Base-by-base conservation (phyloP, 2,888 invertebrate species). In the Lepidocyrtinus sp. region DNA sequence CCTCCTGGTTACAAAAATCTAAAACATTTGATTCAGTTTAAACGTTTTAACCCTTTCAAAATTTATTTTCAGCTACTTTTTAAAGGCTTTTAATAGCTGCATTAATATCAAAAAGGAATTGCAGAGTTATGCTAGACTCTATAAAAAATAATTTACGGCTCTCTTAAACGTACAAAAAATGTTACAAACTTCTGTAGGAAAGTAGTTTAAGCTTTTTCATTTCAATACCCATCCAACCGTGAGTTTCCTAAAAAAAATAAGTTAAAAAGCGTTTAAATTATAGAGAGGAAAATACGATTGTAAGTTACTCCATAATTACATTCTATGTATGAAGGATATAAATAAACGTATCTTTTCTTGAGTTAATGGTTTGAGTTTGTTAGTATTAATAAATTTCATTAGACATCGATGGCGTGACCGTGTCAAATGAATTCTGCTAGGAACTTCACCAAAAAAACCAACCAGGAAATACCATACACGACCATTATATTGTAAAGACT, bases 351-450 rank as follows among this genome's bases (percentile, higher is more conserved):
- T 3, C 15, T 36, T 9, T n/a, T 55, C 55, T n/a, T 2, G 55
- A 55, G 5, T 55, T 55, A 55, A 55, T 55, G 55, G 55, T n/a
- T n/a, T n/a, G 55, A 55, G 9, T 17, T 36, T 36, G 36, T 55
- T 55, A n/a, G 9, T n/a, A 3, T 55, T 55, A 55, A 55, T 55
- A 55, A 55, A 55, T 55, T n/a, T 9, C 55, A 55, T 36, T 36
- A 36, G 36, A n/a, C n/a, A n/a, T n/a, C n/a, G 36, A 7, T 36
- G 5, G 9, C n/a, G 17, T 55, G 7, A 9, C 17, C 55, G 55
- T 55, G 55, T 7, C n/a, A 36, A 5, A 36, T 36, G 36, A 5
- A 5, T 36, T 36, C n/a, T n/a, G n/a, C n/a, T n/a, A n/a, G n/a
- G n/a, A n/a, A n/a, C n/a, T n/a, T n/a, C n/a, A n/a, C n/a, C n/a